Evolutionary conservation across 2,113 vertebrate genomes (phyloP).

Genomic region (Phasianus colchicus): DNA sequence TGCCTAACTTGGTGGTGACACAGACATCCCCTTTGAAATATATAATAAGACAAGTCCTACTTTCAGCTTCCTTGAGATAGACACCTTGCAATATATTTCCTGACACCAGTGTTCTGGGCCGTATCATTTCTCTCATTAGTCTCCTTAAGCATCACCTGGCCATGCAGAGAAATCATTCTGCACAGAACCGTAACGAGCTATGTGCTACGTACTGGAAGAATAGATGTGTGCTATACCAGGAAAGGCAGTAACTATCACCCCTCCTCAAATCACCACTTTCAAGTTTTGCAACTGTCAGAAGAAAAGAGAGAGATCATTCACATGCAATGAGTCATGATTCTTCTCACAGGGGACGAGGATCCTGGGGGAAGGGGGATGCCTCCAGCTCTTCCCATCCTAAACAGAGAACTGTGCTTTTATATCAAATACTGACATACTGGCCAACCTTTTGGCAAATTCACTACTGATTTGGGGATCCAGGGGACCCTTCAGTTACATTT

Average conservation of each 20-base stretch:
- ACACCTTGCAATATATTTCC: conserved; percentile 61
- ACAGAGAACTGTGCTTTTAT: neutral
- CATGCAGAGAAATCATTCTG: conserved; percentile 23
- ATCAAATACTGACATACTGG: neutral
- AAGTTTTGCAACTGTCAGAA: neutral
- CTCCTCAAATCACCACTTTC: neutral
- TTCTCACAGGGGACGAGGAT: neutral
- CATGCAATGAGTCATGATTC: neutral
- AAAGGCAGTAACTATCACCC: neutral
- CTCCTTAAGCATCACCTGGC: conserved; percentile 58
- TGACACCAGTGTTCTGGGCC: conserved; percentile 61
- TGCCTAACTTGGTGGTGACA: conserved; percentile 26
- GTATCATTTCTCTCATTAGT: conserved; percentile 62
- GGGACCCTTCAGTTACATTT: neutral
- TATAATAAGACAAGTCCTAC: conserved; percentile 9
- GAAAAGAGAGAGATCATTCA: neutral
- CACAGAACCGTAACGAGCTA: neutral
- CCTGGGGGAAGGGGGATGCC: neutral
- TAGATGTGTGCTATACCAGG: neutral
- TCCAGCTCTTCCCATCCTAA: neutral
- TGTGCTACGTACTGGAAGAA: neutral
- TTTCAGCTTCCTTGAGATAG: conserved; percentile 43
- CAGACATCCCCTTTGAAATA: conserved; percentile 58
- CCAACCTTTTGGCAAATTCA: neutral
- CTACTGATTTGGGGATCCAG: neutral